These are phyloP conservation scores for Arrhopalites spinosus DNA, from an alignment of 2,888 invertebrate species.

Conservation along the genomic window DNA sequence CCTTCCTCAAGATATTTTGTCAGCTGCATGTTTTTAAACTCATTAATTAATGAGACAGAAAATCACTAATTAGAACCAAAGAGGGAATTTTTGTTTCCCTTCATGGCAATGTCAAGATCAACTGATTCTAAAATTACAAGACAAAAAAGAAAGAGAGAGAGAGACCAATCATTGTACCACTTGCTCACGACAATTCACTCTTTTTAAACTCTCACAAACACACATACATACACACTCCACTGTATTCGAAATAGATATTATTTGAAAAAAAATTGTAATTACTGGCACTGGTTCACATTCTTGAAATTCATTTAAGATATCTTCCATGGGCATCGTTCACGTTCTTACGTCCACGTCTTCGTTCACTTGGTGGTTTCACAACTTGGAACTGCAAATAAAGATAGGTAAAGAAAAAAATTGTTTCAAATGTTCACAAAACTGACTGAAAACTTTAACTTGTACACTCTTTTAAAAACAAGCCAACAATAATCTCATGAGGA, in stretches of 20 bases:
- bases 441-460: neutral
- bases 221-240: too few species aligned
- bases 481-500: neutral
- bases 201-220: too few species aligned
- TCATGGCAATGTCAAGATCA: too few species aligned
- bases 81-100: too few species aligned
- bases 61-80: too few species aligned
- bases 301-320: constrained; percentile 51
- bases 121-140: too few species aligned
- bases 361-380: constrained; percentile 20
- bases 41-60: too few species aligned
- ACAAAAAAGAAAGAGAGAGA: too few species aligned
- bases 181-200: too few species aligned
- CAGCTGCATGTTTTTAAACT: neutral
- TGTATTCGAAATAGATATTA: too few species aligned
- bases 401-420: neutral
- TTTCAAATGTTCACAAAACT: neutral
- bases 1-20: neutral
- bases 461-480: neutral
- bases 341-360: constrained; percentile 25
- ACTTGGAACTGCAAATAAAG: constrained; percentile 23
- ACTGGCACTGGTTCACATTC: constrained; percentile 56
- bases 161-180: too few species aligned
- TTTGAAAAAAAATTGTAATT: constrained; percentile 10
- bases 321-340: constrained; percentile 50